Percentiles rank a stretch among this genome's conserved stretches.
phyloP scores from a whole-genome alignment of 2,113 vertebrate genomes.

The Tenrec ecaudatus region DNA sequence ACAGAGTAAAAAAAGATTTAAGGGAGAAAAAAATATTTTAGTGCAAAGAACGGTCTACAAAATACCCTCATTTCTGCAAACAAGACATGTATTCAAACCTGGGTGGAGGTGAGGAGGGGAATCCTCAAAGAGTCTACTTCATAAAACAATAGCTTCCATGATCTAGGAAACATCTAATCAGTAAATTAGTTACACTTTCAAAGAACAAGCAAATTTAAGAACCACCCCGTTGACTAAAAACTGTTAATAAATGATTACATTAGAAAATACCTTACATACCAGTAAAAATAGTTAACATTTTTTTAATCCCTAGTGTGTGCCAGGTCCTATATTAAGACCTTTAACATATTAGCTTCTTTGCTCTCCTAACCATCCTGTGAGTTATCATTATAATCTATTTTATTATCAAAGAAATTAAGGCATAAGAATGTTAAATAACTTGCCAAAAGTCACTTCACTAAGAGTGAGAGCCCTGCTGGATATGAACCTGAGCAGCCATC shows the following conservation, averaged over 20 bases:
- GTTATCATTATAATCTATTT: constrained; percentile 15
- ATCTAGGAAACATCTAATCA: constrained; percentile 23
- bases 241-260: constrained; percentile 21
- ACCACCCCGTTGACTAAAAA: constrained; percentile 40
- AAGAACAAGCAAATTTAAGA: constrained; percentile 41
- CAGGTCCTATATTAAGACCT: constrained; percentile 19
- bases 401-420: constrained; percentile 39
- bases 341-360: constrained; percentile 15
- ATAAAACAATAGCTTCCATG: constrained; percentile 17
- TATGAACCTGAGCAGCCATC: background rate
- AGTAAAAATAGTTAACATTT: constrained; percentile 40
- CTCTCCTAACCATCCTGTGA: background rate
- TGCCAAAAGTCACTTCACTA: constrained; percentile 23
- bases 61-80: background rate
- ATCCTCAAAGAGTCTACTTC: constrained; percentile 35
- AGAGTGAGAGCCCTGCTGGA: no score
- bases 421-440: constrained; percentile 23
- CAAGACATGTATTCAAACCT: no score
- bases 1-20: no score
- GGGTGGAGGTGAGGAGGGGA: background rate
- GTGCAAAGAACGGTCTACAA: constrained; percentile 6
- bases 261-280: background rate
- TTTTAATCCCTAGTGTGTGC: background rate
- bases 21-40: constrained; percentile 52
- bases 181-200: constrained; percentile 16